phyloP scores from a whole-genome alignment of 1,140 invertebrate genomes.

The Anthonomus grandis region DNA sequence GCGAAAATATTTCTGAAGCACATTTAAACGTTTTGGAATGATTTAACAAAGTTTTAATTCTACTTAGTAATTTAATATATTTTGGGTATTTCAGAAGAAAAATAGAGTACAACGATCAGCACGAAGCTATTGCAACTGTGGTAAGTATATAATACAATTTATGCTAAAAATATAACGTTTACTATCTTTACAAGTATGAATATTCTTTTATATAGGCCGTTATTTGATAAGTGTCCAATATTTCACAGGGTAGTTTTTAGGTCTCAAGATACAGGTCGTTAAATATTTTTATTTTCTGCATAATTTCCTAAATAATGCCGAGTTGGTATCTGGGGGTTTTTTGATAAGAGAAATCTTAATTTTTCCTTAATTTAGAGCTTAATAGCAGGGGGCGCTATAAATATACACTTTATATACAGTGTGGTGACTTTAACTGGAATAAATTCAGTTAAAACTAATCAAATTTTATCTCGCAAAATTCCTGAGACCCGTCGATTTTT shows the following conservation, averaged over 20 bases:
- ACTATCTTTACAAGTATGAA: not conserved
- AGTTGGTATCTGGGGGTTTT: too few relatives aligned
- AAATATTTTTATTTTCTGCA: not conserved
- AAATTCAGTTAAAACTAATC: too few relatives aligned
- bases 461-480: too few relatives aligned
- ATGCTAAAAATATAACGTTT: too few relatives aligned
- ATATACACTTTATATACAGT: too few relatives aligned
- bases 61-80: not conserved
- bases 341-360: too few relatives aligned
- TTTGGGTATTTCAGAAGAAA: conserved; percentile 11
- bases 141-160: too few relatives aligned
- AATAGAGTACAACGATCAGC: conserved; percentile 1
- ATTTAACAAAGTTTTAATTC: too few relatives aligned
- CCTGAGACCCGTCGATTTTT: too few relatives aligned
- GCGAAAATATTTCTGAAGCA: not conserved
- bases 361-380: too few relatives aligned
- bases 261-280: not conserved
- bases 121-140: conserved; percentile 17
- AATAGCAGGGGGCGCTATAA: too few relatives aligned
- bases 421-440: too few relatives aligned
- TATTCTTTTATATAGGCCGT: not conserved
- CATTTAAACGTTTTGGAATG: not conserved
- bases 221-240: not conserved
- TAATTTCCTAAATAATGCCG: not conserved
- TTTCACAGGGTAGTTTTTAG: not conserved